phyloP scores from a whole-genome alignment of 2,113 vertebrate genomes.

The Thamnaconus septentrionalis region DNA sequence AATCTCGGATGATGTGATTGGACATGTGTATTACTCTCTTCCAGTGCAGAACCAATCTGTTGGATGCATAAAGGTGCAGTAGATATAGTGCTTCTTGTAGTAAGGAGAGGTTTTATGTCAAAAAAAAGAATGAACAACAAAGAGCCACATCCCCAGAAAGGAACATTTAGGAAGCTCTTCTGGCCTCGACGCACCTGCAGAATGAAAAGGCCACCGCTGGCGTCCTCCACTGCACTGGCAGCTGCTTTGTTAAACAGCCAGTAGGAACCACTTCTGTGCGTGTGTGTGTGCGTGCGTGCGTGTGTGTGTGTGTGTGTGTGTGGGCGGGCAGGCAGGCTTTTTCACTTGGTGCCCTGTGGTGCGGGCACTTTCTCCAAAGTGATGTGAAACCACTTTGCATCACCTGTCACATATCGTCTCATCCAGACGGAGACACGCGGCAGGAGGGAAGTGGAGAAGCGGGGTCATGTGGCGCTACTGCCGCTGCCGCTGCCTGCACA shows the following conservation, averaged over 20 bases:
- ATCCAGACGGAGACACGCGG: constrained; percentile 34
- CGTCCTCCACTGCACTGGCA: constrained; percentile 37
- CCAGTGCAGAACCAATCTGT: too few relatives aligned
- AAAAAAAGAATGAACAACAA: not conserved
- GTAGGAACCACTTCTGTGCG: constrained; percentile 12
- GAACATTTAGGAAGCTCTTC: constrained; percentile 4
- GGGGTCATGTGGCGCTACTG: too few relatives aligned
- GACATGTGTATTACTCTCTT: too few relatives aligned
- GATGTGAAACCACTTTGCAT: constrained; percentile 53
- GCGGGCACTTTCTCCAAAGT: constrained; percentile 47
- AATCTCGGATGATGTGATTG: too few relatives aligned
- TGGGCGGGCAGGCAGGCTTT: constrained; percentile 9
- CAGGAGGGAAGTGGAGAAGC: constrained; percentile 24
- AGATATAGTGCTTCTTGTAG: too few relatives aligned
- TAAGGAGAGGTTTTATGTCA: too few relatives aligned
- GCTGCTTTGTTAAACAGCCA: constrained; percentile 41
- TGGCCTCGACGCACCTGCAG: constrained; percentile 36
- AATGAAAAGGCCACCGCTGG: constrained; percentile 41
- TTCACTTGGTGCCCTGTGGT: constrained; percentile 31
- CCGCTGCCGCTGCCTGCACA: not conserved
- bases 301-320: constrained; percentile 15
- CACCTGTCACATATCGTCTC: constrained; percentile 54
- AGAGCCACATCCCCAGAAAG: not conserved
- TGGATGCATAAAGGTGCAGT: too few relatives aligned
- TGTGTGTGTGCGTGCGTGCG: constrained; percentile 13